Evolutionary conservation across 1,140 invertebrate genomes (phyloP).

Genomic region (Lamellibrachia luymesi): DNA sequence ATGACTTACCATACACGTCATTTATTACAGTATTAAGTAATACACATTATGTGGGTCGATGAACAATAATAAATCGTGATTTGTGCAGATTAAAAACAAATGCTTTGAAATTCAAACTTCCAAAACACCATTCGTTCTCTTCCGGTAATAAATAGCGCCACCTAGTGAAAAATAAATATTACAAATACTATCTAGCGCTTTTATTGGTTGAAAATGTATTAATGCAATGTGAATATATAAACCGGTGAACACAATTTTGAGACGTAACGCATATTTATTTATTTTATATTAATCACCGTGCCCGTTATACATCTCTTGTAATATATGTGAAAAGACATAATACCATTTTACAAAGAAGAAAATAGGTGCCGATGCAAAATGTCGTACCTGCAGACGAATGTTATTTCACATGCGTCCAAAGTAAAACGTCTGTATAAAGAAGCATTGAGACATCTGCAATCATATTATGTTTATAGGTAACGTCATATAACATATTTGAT

Average conservation of each 20-base stretch:
- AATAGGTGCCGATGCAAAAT: conserved; percentile 21
- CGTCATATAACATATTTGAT: background rate
- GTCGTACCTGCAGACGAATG: conserved; percentile 33
- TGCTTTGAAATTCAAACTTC: background rate
- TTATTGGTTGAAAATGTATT: background rate
- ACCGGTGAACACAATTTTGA: background rate
- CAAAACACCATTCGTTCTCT: background rate
- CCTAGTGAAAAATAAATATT: background rate
- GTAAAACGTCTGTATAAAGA: conserved; percentile 42
- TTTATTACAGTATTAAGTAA: background rate
- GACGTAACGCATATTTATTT: background rate
- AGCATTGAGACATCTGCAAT: conserved; percentile 32
- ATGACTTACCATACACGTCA: background rate
- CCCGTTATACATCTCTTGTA: background rate
- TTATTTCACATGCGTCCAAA: conserved; percentile 38
- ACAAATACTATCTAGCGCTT: background rate
- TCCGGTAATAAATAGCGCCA: background rate
- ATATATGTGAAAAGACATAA: background rate
- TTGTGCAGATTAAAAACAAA: background rate
- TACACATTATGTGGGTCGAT: background rate
- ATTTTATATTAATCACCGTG: background rate
- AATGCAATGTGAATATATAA: background rate
- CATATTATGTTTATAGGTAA: conserved; percentile 33
- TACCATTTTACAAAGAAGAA: background rate
- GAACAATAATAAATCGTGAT: background rate